Base-by-base conservation (phyloP, 2,113 vertebrate species). In the Nothocercus julius region DNA sequence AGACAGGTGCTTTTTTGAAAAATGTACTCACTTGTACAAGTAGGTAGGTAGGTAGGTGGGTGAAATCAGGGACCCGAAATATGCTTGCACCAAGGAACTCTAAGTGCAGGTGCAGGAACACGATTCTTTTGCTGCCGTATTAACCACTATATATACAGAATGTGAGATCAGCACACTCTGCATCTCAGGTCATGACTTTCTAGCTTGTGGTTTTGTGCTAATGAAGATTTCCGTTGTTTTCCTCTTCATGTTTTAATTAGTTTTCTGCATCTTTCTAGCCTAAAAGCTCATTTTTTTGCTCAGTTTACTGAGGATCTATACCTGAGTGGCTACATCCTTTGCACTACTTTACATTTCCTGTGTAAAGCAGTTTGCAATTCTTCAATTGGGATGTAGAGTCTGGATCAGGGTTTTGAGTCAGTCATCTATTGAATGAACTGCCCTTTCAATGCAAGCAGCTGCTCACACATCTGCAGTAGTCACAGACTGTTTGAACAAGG, bases 21-120 rank as follows among this genome's bases (percentile, higher is more conserved):
- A 79, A 92, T 53, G 22, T 19, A 54, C 13, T 4, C 42, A 80
- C 30, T 77, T 62, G 49, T 49, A 36, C 32, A 9, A 58, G 0
- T 54, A 63, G 24, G 11, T 69, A 72, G 5, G 14, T 69, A 72
- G 5, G 14, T 1, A 1, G 4, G 17, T 42, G 4, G 28, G 51
- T 18, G 24, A 34, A 11, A 67, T 68, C 22, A 42, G 0, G 0
- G 42, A 24, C 8, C 45, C 8, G 40, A 93, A 70, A 61, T n/a
- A 3, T 10, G 5, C 59, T 38, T 67, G 7, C 44, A 56, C 9
- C 9, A 54, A 9, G 5, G 11, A 80, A 4, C 12, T 70, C 15
- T 70, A 85, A 79, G 56, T 17, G 18, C 16, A 63, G 15, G 12
- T 56, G 3, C 14, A 70, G 32, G 25, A 75, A 38, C 18, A 68